Evolutionary conservation across 2,113 vertebrate genomes (phyloP).

Genomic region (Chaenogobius annularis): DNA sequence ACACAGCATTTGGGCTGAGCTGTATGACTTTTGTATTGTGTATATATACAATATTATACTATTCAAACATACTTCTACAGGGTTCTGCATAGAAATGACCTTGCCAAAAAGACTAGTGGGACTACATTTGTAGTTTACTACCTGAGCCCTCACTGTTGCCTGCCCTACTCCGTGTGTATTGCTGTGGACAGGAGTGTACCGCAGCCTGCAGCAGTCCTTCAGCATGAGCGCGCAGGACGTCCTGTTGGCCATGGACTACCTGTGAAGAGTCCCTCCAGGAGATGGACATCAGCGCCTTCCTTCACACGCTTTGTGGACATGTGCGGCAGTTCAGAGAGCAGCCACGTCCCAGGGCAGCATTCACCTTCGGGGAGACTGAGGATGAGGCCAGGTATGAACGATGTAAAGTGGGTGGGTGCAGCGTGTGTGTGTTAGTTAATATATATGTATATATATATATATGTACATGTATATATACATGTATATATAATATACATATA

Average conservation of each 20-base stretch:
- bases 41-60: too few species aligned
- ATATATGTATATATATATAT: too few species aligned
- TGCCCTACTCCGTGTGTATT: background rate
- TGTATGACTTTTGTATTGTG: too few species aligned
- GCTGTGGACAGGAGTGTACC: conserved; percentile 81
- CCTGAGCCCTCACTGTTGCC: background rate
- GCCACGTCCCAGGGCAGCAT: conserved; percentile 62
- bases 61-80: too few species aligned
- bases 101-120: too few species aligned
- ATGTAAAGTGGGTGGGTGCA: too few species aligned
- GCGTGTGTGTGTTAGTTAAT: too few species aligned
- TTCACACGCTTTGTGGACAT: conserved; percentile 92
- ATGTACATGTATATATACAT: too few species aligned
- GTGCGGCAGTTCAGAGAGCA: conserved; percentile 80
- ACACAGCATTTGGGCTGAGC: too few species aligned
- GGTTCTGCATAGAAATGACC: too few species aligned
- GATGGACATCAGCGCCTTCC: conserved; percentile 91
- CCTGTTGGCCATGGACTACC: conserved; percentile 91
- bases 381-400: conserved; percentile 53
- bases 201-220: conserved; percentile 90
- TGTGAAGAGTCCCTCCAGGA: conserved; percentile 97
- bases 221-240: conserved; percentile 88
- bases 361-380: conserved; percentile 78
- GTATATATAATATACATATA: too few species aligned
- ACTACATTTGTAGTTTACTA: too few species aligned